These are phyloP conservation scores for Amblyteles armatorius DNA, from an alignment of 2,888 invertebrate species.

Conservation along the genomic window DNA sequence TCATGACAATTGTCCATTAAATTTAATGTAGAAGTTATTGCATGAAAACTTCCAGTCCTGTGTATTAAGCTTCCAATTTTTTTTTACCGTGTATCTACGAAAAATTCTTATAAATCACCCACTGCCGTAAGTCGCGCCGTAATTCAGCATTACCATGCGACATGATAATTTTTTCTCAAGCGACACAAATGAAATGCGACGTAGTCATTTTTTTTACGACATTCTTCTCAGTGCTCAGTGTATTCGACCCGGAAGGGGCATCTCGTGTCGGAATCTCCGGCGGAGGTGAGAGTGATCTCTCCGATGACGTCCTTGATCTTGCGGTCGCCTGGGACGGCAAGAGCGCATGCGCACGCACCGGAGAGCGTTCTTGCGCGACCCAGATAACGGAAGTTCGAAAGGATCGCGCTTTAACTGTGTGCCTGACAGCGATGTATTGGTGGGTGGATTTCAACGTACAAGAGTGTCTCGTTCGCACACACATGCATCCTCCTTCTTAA, in stretches of 20 bases:
- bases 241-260: constrained; percentile 10
- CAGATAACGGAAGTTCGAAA: constrained; percentile 64
- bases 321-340: constrained; percentile 60
- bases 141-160: too few species aligned
- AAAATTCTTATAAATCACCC: too few species aligned
- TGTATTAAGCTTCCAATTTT: too few species aligned
- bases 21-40: too few species aligned
- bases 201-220: too few species aligned
- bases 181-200: too few species aligned
- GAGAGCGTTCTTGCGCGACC: constrained; percentile 57
- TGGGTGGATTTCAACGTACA: constrained; percentile 20
- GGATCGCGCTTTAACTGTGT: constrained; percentile 11
- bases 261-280: constrained; percentile 16
- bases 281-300: constrained; percentile 73
- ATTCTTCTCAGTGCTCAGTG: neutral
- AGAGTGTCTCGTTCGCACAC: constrained; percentile 16
- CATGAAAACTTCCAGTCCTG: too few species aligned
- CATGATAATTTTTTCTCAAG: too few species aligned
- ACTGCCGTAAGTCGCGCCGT: too few species aligned
- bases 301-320: constrained; percentile 77
- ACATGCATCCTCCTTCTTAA: constrained; percentile 8
- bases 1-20: too few species aligned
- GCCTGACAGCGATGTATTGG: neutral
- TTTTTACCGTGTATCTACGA: too few species aligned
- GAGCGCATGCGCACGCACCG: constrained; percentile 9